phyloP scores from a whole-genome alignment of 2,113 vertebrate species.

The Ardeotis arabs region DNA sequence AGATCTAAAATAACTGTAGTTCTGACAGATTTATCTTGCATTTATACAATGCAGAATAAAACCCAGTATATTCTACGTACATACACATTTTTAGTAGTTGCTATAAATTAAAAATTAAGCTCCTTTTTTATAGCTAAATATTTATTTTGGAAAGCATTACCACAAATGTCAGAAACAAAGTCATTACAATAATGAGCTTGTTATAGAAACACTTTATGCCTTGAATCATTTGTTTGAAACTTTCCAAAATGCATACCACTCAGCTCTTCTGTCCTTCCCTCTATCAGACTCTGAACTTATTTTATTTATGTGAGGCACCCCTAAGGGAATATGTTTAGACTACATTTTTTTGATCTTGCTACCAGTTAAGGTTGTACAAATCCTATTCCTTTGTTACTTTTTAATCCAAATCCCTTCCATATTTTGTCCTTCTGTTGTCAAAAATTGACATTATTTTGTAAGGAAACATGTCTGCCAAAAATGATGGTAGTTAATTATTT shows the following conservation, averaged over 20 bases:
- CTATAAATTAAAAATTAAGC: slow-evolving; percentile 6
- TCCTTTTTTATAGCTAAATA: slow-evolving; percentile 32
- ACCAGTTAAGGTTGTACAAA: neutral
- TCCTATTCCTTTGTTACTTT: neutral
- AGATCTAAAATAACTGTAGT: neutral
- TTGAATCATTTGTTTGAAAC: neutral
- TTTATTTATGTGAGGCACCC: neutral
- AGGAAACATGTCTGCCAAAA: neutral
- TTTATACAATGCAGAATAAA: neutral
- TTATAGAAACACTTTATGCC: slow-evolving; percentile 7
- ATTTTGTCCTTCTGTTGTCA: neutral
- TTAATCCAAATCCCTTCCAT: neutral
- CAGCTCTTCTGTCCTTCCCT: neutral
- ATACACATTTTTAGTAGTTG: neutral
- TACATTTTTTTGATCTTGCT: neutral
- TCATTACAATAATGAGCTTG: slow-evolving; percentile 12
- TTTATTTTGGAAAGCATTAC: slow-evolving; percentile 27
- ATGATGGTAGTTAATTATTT: neutral
- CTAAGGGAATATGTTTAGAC: neutral
- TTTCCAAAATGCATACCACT: neutral
- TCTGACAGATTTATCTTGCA: neutral
- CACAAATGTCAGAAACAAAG: neutral
- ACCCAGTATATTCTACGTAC: neutral
- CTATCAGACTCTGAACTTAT: neutral
- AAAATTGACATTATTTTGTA: neutral